These are phyloP conservation scores for Reinhardtius hippoglossoides DNA, from an alignment of 2,113 vertebrate genomes.

Conservation along the genomic window DNA sequence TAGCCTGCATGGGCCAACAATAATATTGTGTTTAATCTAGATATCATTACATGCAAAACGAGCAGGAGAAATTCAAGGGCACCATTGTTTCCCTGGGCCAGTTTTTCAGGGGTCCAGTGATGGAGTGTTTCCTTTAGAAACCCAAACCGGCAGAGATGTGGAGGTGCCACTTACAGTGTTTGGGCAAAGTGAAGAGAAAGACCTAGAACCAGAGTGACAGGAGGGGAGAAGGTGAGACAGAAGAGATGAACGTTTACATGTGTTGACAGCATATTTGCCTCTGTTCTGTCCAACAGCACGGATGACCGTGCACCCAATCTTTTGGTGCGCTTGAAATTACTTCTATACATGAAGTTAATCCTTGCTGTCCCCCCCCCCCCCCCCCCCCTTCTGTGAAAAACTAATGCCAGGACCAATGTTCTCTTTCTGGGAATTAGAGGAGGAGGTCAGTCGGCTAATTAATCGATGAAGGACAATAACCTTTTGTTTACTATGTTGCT, in stretches of 20 bases:
- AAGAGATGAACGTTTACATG: background rate
- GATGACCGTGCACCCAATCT: background rate
- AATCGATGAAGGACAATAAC: background rate
- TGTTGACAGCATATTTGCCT: background rate
- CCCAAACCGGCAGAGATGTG: conserved; percentile 62
- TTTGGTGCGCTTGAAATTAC: conserved; percentile 2
- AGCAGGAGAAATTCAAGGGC: conserved; percentile 78
- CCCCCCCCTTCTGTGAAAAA: conserved; percentile 6
- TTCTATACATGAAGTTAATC: conserved; percentile 7
- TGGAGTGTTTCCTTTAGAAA: conserved; percentile 77
- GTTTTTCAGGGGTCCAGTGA: conserved; percentile 62
- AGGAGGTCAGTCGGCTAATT: background rate
- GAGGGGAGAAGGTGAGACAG: background rate
- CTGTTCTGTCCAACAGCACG: background rate
- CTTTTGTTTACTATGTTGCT: too few relatives aligned
- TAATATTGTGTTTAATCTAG: conserved; percentile 83
- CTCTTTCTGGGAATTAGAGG: background rate
- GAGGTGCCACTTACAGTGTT: conserved; percentile 52
- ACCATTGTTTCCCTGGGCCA: conserved; percentile 72
- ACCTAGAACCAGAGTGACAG: conserved; percentile 15
- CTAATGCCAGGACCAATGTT: conserved; percentile 1
- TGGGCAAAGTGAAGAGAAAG: conserved; percentile 22
- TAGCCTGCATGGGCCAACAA: conserved; percentile 74
- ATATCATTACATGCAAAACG: conserved; percentile 81
- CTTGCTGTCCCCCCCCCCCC: conserved; percentile 15